A percentile compares a stretch with the other conserved stretches of the same genome.
Evolutionary conservation across 2,797 vertebrate species (phyloP).

Genomic region (Vultur gryphus): DNA sequence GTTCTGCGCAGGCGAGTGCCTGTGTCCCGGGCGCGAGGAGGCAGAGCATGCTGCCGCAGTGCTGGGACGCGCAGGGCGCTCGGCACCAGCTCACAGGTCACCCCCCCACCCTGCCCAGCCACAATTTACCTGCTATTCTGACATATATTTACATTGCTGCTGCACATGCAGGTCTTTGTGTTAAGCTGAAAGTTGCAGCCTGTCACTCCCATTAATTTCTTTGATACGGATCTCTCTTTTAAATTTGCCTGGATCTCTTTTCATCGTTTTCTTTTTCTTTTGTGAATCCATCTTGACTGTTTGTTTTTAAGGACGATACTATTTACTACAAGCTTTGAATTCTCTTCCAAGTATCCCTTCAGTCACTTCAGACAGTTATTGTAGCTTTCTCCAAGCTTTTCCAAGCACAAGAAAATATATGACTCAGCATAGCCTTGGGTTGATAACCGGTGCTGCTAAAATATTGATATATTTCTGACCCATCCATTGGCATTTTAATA

Average conservation of each 20-base stretch:
- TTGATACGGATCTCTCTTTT: neutral
- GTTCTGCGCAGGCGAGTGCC: neutral
- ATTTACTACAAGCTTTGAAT: constrained; percentile 25
- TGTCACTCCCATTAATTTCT: neutral
- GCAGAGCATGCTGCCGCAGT: neutral
- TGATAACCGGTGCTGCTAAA: constrained; percentile 50
- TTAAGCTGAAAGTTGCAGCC: neutral
- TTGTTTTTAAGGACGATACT: constrained; percentile 27
- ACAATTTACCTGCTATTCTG: neutral
- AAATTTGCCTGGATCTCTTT: neutral
- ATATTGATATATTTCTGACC: constrained; percentile 60
- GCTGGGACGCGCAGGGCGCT: accelerated
- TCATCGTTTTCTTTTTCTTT: neutral
- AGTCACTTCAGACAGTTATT: constrained; percentile 50
- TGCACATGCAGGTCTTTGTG: neutral
- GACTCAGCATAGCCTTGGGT: constrained; percentile 53
- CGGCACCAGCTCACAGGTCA: neutral
- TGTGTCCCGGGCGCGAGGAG: neutral
- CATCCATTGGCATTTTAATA: constrained; percentile 56
- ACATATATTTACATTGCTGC: neutral
- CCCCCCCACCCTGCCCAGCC: neutral
- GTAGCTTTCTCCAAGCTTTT: constrained; percentile 29
- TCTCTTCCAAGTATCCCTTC: constrained; percentile 26
- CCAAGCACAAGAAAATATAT: constrained; percentile 27
- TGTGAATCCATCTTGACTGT: neutral